Base-by-base conservation (phyloP, 2,797 vertebrate genomes). In the Telmatherina bonti region DNA sequence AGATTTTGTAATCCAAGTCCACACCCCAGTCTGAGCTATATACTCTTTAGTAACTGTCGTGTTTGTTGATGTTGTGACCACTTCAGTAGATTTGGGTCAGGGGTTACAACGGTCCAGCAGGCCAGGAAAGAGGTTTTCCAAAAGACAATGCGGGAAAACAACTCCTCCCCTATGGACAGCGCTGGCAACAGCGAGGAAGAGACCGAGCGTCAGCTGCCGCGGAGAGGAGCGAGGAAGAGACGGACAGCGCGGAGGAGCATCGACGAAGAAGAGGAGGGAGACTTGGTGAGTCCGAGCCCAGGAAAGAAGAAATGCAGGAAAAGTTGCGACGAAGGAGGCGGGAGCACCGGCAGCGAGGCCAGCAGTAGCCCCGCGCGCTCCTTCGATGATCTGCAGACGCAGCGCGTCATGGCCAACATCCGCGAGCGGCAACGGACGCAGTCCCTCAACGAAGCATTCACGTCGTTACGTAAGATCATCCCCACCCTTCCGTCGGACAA, bases 401-500 rank as follows among this genome's bases (percentile, higher is more conserved):
- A 98, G 91, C 94, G 97, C 89, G 97, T 97, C 85, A 96, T 98
- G 97, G 97, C 97, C 87, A 99, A 99, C 84, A 95, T 99, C 82
- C 96, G 97, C 85, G 97, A 99, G 91, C 93, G 97, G 61, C 97
- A 99, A 88, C 94, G 97, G 85, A 98, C 97, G 36, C 97, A 97
- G 90, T 99, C 97, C 26, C 95, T 99, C 65, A 99, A 99, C 92
- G 97, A 99, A 88, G 97, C 97, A 2, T 99, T 99, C 88, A 95
- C 97, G 49, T 97, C 97, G 31, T 91, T 99, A 85, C 94, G 97
- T 30, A 97, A 99, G 90, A 99, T 99, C 92, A 98, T 99, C 86
- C 97, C 97, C 82, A 99, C 97, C 61, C 95, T 99, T 81, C 97
- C 97, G 45, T 99, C 97, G 26, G 97, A 99, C 93, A 99, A 99